These are phyloP conservation scores for Lepus europaeus DNA, from an alignment of 2,113 vertebrate species.

Conservation along the genomic window DNA sequence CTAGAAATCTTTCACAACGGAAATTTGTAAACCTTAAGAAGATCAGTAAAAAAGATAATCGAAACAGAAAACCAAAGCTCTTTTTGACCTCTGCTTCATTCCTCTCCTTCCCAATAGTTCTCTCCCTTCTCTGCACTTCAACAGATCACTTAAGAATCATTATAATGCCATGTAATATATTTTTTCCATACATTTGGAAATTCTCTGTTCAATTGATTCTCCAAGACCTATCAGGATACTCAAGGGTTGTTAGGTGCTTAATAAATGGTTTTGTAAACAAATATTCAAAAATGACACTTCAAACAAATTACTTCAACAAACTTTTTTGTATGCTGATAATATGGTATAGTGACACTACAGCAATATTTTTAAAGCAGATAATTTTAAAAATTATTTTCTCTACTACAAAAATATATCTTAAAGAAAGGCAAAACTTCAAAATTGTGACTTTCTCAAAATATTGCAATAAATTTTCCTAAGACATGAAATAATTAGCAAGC, in stretches of 20 bases:
- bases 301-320: neutral
- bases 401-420: slow-evolving; percentile 23
- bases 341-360: neutral
- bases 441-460: neutral
- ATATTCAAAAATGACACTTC: neutral
- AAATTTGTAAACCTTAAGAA: slow-evolving; percentile 13
- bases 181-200: neutral
- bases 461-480: slow-evolving; percentile 21
- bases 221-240: neutral
- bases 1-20: slow-evolving; percentile 8
- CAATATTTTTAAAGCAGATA: slow-evolving; percentile 14
- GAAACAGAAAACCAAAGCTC: neutral
- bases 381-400: slow-evolving; percentile 9
- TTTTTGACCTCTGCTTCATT: neutral
- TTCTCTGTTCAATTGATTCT: neutral
- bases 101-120: neutral
- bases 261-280: neutral
- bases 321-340: neutral
- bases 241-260: neutral
- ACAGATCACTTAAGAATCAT: neutral
- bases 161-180: neutral
- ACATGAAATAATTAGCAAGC: slow-evolving; percentile 3
- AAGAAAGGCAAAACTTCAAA: neutral
- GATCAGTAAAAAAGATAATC: neutral
- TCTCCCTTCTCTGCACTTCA: neutral